A percentile compares a stretch with the other conserved stretches of the same genome.
Conservation (phyloP, 2,113 vertebrate species). For the Phyllopteryx taeniolatus region DNA sequence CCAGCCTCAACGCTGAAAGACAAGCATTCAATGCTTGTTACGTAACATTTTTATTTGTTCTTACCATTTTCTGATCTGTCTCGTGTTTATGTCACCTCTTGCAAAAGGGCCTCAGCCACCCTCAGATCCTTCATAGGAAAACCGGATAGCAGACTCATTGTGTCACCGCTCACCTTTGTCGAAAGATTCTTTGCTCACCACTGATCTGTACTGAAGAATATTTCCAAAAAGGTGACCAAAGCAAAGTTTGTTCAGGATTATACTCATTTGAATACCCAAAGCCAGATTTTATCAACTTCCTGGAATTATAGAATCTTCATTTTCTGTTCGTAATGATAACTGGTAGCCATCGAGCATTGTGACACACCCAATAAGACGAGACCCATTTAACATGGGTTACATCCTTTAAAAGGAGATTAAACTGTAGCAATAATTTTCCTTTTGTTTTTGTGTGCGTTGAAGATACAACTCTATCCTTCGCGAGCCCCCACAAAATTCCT, state of each 20-base stretch:
- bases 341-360: background rate
- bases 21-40: background rate
- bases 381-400: background rate
- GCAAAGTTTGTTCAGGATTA: background rate
- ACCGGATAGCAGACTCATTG: too few species aligned
- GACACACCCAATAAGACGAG: background rate
- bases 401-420: background rate
- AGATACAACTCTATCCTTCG: background rate
- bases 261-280: background rate
- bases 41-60: background rate
- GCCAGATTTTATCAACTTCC: background rate
- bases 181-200: background rate
- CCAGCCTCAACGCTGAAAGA: background rate
- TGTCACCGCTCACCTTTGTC: background rate
- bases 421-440: too few species aligned
- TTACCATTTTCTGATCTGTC: background rate
- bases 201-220: background rate
- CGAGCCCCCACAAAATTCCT: background rate
- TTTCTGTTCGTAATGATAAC: background rate
- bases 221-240: background rate
- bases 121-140: background rate
- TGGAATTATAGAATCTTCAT: background rate
- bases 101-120: too few species aligned
- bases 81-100: too few species aligned
- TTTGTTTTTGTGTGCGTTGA: too few species aligned